Evolutionary conservation across 1,140 invertebrate genomes (phyloP).

Genomic region (Dreissena rostriformis): DNA sequence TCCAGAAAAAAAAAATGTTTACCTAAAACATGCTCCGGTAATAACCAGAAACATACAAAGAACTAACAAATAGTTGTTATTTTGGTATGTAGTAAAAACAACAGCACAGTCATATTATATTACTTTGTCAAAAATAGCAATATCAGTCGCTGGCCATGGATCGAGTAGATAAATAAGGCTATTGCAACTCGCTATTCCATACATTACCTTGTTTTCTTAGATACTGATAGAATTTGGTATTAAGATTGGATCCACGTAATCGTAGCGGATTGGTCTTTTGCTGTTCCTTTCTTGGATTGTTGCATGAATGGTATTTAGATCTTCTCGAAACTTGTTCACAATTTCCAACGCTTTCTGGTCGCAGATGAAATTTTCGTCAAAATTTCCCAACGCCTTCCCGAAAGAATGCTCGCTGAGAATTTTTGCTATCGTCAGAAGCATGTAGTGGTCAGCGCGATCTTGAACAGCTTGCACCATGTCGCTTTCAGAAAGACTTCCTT

Average conservation of each 20-base stretch:
- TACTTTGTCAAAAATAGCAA: no score
- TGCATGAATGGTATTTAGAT: not conserved
- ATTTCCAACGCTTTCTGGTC: not conserved
- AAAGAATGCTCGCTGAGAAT: not conserved
- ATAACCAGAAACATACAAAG: no score
- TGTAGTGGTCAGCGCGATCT: not conserved
- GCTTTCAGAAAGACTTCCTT: slow-evolving; percentile 65
- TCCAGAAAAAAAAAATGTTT: no score
- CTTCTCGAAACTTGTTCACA: slow-evolving; percentile 10
- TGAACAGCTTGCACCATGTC: not conserved
- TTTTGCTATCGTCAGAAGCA: not conserved
- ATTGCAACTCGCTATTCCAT: no score
- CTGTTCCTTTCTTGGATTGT: not conserved
- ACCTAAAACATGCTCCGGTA: no score
- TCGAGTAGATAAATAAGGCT: no score
- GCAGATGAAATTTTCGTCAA: slow-evolving; percentile 8
- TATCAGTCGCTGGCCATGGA: no score
- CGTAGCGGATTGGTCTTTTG: not conserved
- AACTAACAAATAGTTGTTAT: no score
- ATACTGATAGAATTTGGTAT: slow-evolving; percentile 4
- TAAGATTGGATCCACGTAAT: not conserved
- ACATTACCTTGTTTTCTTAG: not conserved
- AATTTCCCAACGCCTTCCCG: slow-evolving; percentile 5
- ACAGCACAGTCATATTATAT: no score
- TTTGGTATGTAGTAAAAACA: no score